Percentiles rank a stretch among this genome's conserved stretches.
Evolutionary conservation across 2,113 vertebrate species (phyloP).

Genomic region (Melanostigma gelatinosum): DNA sequence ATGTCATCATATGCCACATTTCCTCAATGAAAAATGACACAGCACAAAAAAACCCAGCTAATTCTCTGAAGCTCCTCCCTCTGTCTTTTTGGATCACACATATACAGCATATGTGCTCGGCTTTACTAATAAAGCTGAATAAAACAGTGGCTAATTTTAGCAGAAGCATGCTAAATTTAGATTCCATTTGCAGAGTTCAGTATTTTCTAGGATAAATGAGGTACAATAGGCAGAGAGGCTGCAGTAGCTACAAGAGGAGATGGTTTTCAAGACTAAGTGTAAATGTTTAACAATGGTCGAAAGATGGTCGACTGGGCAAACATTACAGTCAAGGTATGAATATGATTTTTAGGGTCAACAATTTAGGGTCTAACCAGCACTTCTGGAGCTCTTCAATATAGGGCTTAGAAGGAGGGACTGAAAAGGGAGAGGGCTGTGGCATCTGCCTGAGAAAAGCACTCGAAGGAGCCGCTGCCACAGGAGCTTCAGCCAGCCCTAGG

Average conservation of each 20-base stretch:
- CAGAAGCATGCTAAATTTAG: background rate
- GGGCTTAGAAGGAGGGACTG: too few species aligned
- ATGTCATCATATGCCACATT: background rate
- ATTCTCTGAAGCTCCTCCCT: background rate
- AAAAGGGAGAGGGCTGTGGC: too few species aligned
- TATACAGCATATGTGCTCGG: background rate
- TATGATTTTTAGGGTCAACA: background rate
- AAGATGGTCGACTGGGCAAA: background rate
- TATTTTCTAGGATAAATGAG: background rate
- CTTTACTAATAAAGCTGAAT: background rate
- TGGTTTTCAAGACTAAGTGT: background rate
- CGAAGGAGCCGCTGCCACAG: too few species aligned
- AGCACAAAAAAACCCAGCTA: background rate
- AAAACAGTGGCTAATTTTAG: background rate
- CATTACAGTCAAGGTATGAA: background rate
- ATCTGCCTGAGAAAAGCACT: too few species aligned
- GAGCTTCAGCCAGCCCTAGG: too few species aligned
- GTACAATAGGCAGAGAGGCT: background rate
- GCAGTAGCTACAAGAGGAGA: background rate
- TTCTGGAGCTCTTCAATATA: too few species aligned
- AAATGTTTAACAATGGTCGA: background rate
- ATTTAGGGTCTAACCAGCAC: too few species aligned
- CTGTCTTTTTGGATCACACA: background rate
- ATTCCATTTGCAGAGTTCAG: background rate
- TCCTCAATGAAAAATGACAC: background rate